phyloP scores from a whole-genome alignment of 2,113 vertebrate genomes.

The Lonchura striata region DNA sequence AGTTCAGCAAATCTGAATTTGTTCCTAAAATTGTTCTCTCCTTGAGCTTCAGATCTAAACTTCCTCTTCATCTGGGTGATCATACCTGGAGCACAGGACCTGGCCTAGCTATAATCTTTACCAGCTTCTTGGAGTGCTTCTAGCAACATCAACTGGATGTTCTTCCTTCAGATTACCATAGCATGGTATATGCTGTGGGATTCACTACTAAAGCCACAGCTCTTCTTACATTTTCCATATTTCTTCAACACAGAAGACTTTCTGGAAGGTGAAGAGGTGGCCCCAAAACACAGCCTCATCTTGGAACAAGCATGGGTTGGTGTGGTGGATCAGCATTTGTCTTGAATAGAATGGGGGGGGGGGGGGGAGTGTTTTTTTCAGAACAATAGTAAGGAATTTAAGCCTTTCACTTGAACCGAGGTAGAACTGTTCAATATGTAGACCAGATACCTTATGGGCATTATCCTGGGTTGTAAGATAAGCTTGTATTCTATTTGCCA shows the following conservation, averaged over 20 bases:
- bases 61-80: neutral
- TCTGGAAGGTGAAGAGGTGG: neutral
- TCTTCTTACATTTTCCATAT: neutral
- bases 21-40: neutral
- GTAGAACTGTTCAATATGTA: neutral
- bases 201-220: neutral
- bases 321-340: neutral
- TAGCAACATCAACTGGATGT: neutral
- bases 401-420: neutral
- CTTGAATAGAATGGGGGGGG: neutral
- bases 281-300: neutral
- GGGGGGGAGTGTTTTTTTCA: fast-evolving
- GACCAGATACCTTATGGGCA: neutral
- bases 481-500: too few relatives aligned
- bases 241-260: neutral
- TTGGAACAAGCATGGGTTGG: neutral
- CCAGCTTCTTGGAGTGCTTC: neutral
- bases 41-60: neutral
- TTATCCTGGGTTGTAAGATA: too few relatives aligned
- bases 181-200: neutral
- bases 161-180: neutral
- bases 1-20: neutral
- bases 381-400: neutral
- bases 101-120: neutral
- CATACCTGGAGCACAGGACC: neutral